These are phyloP conservation scores for Bathybates hornii DNA, from an alignment of 2,113 vertebrate genomes.

Conservation along the genomic window DNA sequence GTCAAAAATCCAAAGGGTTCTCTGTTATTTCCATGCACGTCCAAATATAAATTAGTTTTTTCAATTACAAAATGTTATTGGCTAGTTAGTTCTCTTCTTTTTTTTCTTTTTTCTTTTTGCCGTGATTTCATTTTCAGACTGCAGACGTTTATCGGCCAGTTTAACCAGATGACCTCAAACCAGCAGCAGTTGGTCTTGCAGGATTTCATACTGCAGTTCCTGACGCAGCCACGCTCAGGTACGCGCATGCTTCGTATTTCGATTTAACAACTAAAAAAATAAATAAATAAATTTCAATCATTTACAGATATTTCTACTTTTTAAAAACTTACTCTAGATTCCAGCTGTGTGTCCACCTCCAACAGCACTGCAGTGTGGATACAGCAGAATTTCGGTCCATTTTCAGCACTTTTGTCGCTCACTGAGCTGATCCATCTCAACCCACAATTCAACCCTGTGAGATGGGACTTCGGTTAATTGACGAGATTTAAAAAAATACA, in stretches of 20 bases:
- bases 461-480: not conserved
- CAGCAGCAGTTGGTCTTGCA: not conserved
- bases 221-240: conserved; percentile 30
- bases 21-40: not conserved
- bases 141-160: not conserved
- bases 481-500: not conserved
- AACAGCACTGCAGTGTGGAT: conserved; percentile 58
- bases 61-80: not conserved
- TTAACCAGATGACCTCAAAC: not conserved
- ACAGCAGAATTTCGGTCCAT: conserved; percentile 48
- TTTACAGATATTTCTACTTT: not conserved
- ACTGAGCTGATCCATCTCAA: conserved; percentile 42
- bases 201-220: conserved; percentile 36
- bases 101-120: not conserved
- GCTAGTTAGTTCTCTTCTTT: not conserved
- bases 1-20: not conserved
- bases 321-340: conserved; percentile 2
- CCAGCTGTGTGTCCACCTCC: conserved; percentile 24
- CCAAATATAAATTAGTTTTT: not conserved
- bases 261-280: not conserved
- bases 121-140: conserved; percentile 19
- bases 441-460: conserved; percentile 50
- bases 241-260: accelerated
- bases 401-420: conserved; percentile 27
- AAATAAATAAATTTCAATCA: not conserved